Evolutionary conservation across 2,888 invertebrate species (phyloP).

Genomic region (Polyommatus icarus): DNA sequence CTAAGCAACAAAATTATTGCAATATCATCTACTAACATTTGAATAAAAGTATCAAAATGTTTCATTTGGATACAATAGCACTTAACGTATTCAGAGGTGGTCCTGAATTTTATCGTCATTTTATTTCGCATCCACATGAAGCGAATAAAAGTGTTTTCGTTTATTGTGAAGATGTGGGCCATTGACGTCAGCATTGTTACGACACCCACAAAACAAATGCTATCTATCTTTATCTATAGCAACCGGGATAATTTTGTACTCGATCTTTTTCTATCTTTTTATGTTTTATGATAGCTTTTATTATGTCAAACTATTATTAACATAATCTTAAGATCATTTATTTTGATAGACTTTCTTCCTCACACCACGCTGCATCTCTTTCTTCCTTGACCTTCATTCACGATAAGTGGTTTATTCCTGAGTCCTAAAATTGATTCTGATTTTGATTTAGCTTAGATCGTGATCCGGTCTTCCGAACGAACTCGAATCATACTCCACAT

Average conservation of each 20-base stretch:
- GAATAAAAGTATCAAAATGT: conserved; percentile 1
- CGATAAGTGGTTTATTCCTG: too few species aligned
- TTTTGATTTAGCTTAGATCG: too few species aligned
- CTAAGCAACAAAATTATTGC: too few species aligned
- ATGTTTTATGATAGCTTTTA: neutral
- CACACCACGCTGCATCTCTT: too few species aligned
- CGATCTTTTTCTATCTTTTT: neutral
- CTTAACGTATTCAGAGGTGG: conserved; percentile 19
- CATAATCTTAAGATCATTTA: too few species aligned
- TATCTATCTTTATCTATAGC: neutral
- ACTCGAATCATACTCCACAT: too few species aligned
- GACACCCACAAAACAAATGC: neutral
- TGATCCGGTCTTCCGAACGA: too few species aligned
- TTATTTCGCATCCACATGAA: conserved; percentile 7
- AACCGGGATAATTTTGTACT: too few species aligned
- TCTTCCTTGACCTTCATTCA: too few species aligned
- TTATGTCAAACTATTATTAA: too few species aligned
- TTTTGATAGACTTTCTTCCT: too few species aligned
- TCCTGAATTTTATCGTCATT: conserved; percentile 17
- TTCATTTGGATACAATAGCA: conserved; percentile 4
- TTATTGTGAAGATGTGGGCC: neutral
- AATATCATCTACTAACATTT: neutral
- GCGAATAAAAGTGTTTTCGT: conserved; percentile 12
- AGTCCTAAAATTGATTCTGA: too few species aligned
- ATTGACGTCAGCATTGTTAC: neutral